phyloP scores from a whole-genome alignment of 2,888 invertebrate species.

The Stenodema calcarata region DNA sequence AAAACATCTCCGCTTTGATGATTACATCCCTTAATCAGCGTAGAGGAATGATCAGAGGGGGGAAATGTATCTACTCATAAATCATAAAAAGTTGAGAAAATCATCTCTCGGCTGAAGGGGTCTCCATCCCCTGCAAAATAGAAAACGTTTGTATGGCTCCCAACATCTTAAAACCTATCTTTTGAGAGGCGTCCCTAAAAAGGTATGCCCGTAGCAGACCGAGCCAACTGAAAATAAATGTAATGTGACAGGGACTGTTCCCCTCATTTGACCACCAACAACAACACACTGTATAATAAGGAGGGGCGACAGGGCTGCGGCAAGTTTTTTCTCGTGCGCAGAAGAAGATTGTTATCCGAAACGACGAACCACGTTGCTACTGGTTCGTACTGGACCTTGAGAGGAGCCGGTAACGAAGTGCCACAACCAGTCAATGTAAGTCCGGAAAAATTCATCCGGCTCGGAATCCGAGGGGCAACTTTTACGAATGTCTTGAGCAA shows the following conservation, averaged over 20 bases:
- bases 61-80: no score
- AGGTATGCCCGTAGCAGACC: background rate
- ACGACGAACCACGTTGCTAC: background rate
- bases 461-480: no score
- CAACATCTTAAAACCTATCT: no score
- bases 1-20: no score
- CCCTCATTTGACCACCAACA: conserved; percentile 6
- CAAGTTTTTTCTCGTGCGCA: background rate
- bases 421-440: background rate
- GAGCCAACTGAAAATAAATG: background rate
- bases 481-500: no score
- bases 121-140: no score
- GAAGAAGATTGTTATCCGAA: conserved; percentile 15
- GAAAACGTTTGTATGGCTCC: no score
- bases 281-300: background rate
- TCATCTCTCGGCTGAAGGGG: no score
- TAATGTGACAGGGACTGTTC: background rate
- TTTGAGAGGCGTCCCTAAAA: no score
- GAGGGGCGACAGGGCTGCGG: background rate
- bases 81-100: no score
- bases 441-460: background rate
- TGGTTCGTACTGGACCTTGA: background rate
- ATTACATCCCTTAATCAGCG: no score
- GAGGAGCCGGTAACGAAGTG: background rate
- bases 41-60: no score